A percentile compares a stretch with the other conserved stretches of the same genome.
phyloP scores from a whole-genome alignment of 2,797 vertebrate species.

The Spea hammondii region DNA sequence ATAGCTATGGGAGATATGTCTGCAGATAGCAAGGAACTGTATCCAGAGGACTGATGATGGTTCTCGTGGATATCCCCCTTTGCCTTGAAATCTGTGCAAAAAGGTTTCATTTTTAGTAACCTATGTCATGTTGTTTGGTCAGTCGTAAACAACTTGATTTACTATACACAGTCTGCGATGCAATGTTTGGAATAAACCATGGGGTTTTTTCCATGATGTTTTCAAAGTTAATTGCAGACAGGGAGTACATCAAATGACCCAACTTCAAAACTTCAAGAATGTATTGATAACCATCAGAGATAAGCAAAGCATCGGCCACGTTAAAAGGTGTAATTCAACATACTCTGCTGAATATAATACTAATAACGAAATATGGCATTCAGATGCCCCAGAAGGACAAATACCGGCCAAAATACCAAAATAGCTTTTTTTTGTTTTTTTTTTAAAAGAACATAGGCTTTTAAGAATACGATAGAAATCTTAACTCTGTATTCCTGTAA shows the following conservation, averaged over 20 bases:
- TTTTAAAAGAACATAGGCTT: too few species aligned
- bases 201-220: constrained; percentile 8
- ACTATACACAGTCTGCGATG: constrained; percentile 48
- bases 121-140: constrained; percentile 56
- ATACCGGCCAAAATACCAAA: too few species aligned
- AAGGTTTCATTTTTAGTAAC: neutral
- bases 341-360: neutral
- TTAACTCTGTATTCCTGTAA: too few species aligned
- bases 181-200: constrained; percentile 54
- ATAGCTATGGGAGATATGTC: constrained; percentile 58
- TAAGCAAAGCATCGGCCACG: constrained; percentile 43
- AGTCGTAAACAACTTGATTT: constrained; percentile 60
- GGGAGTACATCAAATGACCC: constrained; percentile 1
- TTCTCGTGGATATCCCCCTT: constrained; percentile 57
- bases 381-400: too few species aligned
- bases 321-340: neutral
- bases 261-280: constrained; percentile 32
- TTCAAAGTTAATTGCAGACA: constrained; percentile 4
- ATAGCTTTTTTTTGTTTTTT: too few species aligned
- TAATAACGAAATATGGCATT: too few species aligned
- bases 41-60: constrained; percentile 57
- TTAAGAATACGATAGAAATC: too few species aligned
- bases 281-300: constrained; percentile 42
- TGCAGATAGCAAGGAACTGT: constrained; percentile 57
- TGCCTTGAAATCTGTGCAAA: constrained; percentile 57